These are phyloP conservation scores for Rousettus madagascariensis DNA, from an alignment of 2,797 vertebrate genomes.

Conservation along the genomic window DNA sequence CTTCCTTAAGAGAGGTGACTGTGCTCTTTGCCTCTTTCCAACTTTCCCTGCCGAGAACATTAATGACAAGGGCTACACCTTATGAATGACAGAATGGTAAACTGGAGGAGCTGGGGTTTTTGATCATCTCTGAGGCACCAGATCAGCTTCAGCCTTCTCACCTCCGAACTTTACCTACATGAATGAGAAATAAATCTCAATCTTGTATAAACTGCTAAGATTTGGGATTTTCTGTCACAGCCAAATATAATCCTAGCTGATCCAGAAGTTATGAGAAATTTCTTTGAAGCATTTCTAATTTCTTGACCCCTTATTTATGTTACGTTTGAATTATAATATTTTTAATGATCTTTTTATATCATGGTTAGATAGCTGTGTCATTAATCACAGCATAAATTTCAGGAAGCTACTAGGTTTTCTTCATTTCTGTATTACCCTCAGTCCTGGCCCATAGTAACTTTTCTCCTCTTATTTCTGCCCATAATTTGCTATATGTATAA, in stretches of 20 bases:
- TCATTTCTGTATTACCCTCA: not conserved
- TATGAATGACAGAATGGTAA: not conserved
- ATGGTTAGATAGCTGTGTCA: not conserved
- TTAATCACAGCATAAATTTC: not conserved
- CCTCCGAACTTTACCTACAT: not conserved
- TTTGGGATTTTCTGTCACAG: not conserved
- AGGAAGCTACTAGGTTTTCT: not conserved
- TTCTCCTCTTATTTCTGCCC: not conserved
- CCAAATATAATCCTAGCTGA: not conserved
- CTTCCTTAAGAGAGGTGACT: not conserved
- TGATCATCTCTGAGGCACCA: not conserved
- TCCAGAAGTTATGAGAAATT: not conserved
- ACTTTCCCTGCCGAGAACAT: not conserved
- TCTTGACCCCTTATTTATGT: not conserved
- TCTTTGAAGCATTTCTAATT: constrained; percentile 43
- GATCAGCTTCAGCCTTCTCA: not conserved
- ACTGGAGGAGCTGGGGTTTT: not conserved
- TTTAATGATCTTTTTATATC: not conserved
- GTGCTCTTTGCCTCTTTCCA: not conserved
- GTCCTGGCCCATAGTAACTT: not conserved
- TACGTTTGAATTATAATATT: not conserved
- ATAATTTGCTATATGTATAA: not conserved
- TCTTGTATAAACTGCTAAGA: not conserved
- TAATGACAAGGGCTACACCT: not conserved
- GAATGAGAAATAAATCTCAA: constrained; percentile 4